phyloP scores from a whole-genome alignment of 2,113 vertebrate genomes.

The Oncorhynchus tshawytscha region DNA sequence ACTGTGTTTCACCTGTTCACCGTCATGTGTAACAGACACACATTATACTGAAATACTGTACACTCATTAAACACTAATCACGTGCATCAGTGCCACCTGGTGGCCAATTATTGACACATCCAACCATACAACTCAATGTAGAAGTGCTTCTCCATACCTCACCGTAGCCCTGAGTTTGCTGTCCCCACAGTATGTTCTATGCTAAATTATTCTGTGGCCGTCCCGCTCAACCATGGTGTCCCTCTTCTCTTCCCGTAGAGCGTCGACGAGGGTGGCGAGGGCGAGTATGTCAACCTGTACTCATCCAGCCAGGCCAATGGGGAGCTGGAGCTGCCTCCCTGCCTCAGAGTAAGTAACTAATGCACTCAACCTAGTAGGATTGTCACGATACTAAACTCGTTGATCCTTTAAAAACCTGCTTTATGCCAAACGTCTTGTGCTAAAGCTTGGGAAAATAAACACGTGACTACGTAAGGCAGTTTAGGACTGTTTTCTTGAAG shows the following conservation, averaged over 20 bases:
- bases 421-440: too few species aligned
- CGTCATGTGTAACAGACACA: not conserved
- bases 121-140: not conserved
- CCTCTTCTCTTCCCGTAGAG: slow-evolving; percentile 85
- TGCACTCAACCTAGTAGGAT: too few species aligned
- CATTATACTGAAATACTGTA: slow-evolving; percentile 12
- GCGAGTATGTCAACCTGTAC: slow-evolving; percentile 94
- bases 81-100: slow-evolving; percentile 54
- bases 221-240: slow-evolving; percentile 55
- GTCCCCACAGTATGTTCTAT: slow-evolving; percentile 27
- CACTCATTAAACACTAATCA: slow-evolving; percentile 24
- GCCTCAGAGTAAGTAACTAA: slow-evolving; percentile 88
- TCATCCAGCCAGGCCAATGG: slow-evolving; percentile 89
- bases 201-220: slow-evolving; percentile 20
- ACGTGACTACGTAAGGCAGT: too few species aligned
- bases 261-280: slow-evolving; percentile 92
- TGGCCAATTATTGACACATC: slow-evolving; percentile 28
- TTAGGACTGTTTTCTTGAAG: too few species aligned
- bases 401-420: too few species aligned
- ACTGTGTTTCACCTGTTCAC: not conserved
- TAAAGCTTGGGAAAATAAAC: too few species aligned
- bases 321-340: slow-evolving; percentile 82
- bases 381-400: too few species aligned
- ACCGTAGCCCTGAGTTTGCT: slow-evolving; percentile 24
- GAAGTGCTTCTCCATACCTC: not conserved